Conservation (phyloP, 2,797 vertebrate species). For the Hydrophis major region DNA sequence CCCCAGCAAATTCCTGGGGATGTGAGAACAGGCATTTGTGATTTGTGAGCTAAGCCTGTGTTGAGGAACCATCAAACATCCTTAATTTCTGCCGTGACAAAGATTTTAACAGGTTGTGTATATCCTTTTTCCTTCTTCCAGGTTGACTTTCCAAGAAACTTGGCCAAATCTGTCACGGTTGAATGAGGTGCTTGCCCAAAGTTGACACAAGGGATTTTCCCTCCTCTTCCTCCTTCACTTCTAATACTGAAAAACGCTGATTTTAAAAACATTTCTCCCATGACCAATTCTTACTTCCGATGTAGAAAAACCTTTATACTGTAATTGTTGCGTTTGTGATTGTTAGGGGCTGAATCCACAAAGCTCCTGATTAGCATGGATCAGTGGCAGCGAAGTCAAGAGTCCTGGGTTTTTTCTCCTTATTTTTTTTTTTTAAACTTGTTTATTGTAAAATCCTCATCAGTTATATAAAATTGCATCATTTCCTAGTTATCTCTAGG, state of each 20-base stretch:
- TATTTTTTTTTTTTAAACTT: background rate
- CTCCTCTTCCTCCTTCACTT: constrained; percentile 34
- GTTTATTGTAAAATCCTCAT: constrained; percentile 20
- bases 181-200: constrained; percentile 77
- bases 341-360: constrained; percentile 64
- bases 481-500: constrained; percentile 3
- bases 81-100: background rate
- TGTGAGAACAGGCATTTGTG: background rate
- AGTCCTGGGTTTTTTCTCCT: constrained; percentile 35
- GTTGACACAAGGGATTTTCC: constrained; percentile 57
- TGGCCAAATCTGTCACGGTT: constrained; percentile 98
- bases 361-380: constrained; percentile 54
- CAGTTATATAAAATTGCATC: constrained; percentile 30
- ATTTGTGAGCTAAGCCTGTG: background rate
- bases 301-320: constrained; percentile 55
- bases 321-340: constrained; percentile 66
- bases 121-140: constrained; percentile 59
- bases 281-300: constrained; percentile 66
- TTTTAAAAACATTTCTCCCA: constrained; percentile 63
- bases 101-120: background rate
- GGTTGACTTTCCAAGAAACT: constrained; percentile 98
- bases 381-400: constrained; percentile 48
- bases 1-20: background rate
- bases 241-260: constrained; percentile 72
- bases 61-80: background rate